phyloP scores from a whole-genome alignment of 2,888 invertebrate genomes.

The Agapostemon virescens region DNA sequence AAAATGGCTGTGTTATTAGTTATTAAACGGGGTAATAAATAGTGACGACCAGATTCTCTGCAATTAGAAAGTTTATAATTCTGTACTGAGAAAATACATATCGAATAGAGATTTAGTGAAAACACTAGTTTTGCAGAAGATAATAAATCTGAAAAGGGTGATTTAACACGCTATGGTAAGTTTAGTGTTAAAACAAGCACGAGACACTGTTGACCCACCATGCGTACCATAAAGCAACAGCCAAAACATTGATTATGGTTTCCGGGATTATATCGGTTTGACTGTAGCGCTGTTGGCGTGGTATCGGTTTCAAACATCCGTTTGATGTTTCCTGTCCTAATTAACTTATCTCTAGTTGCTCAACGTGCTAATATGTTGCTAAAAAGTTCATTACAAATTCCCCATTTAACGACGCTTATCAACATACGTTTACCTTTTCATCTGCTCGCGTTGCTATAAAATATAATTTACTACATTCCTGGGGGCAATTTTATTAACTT shows the following conservation, averaged over 20 bases:
- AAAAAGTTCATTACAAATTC: not conserved
- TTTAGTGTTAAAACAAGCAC: no score
- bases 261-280: not conserved
- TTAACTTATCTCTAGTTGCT: not conserved
- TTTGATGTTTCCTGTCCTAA: not conserved
- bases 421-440: not conserved
- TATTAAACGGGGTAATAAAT: no score
- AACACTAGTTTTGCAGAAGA: no score
- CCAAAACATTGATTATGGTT: not conserved
- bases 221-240: no score
- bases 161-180: no score
- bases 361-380: not conserved
- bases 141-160: no score
- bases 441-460: not conserved
- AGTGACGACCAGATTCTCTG: no score
- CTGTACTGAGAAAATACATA: no score
- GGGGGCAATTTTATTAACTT: not conserved
- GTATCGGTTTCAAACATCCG: not conserved
- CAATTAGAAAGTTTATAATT: no score
- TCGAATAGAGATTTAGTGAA: no score
- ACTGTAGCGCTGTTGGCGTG: not conserved
- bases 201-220: no score
- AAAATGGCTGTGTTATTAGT: no score
- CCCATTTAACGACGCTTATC: not conserved
- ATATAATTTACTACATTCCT: not conserved